phyloP scores from a whole-genome alignment of 2,888 invertebrate species.

The Clostera curtula region DNA sequence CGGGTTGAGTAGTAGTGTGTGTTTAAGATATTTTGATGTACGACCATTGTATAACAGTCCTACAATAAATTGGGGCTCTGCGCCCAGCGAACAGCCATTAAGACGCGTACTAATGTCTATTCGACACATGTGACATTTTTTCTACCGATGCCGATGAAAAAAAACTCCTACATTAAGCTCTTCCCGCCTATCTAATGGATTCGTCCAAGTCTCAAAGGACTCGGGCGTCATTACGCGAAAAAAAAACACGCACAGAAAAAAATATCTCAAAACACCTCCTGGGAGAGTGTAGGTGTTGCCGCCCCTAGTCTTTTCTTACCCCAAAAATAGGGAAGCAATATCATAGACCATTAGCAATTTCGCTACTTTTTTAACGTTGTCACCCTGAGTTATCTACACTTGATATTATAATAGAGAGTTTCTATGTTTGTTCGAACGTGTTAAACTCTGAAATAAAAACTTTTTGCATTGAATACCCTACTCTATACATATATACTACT shows the following conservation, averaged over 20 bases:
- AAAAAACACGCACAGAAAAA: slow-evolving; percentile 41
- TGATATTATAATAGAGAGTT: too few relatives aligned
- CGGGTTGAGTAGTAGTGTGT: too few relatives aligned
- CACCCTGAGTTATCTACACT: slow-evolving; percentile 46
- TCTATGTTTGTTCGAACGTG: too few relatives aligned
- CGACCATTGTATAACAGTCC: neutral
- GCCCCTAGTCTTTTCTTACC: slow-evolving; percentile 68
- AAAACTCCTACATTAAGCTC: slow-evolving; percentile 65
- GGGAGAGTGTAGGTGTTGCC: slow-evolving; percentile 70
- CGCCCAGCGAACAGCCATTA: slow-evolving; percentile 40
- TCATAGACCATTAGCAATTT: slow-evolving; percentile 77
- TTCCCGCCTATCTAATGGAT: slow-evolving; percentile 73
- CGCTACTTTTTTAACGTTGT: slow-evolving; percentile 73
- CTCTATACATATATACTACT: too few relatives aligned
- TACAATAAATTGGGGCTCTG: slow-evolving; percentile 9
- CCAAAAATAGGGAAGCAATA: slow-evolving; percentile 73
- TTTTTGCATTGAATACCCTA: too few relatives aligned
- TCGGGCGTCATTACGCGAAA: slow-evolving; percentile 67
- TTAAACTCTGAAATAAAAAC: too few relatives aligned
- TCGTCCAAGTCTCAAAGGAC: slow-evolving; percentile 71
- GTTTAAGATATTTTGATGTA: neutral
- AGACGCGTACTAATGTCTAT: slow-evolving; percentile 47
- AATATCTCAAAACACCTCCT: slow-evolving; percentile 57
- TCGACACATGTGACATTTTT: slow-evolving; percentile 53
- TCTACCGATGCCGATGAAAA: slow-evolving; percentile 49